Percentiles rank a stretch among this genome's conserved stretches.
phyloP scores from a whole-genome alignment of 2,113 vertebrate genomes.

The Chrysemys picta region DNA sequence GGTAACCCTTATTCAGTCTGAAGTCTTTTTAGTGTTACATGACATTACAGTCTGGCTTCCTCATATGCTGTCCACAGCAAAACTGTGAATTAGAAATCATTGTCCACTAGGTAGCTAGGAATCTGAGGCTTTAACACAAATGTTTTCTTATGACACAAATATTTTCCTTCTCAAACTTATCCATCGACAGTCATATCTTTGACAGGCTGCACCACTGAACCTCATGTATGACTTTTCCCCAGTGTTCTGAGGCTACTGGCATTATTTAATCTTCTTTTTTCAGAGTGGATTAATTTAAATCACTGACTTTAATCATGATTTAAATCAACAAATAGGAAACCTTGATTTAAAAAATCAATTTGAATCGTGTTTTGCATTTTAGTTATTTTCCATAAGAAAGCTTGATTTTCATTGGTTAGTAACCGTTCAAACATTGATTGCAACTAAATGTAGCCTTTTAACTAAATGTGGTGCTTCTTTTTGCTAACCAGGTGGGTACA shows the following conservation, averaged over 20 bases:
- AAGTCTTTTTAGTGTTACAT: background rate
- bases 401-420: too few species aligned
- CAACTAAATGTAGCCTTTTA: too few species aligned
- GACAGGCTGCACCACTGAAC: background rate
- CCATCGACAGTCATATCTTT: background rate
- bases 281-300: background rate
- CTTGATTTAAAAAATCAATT: background rate
- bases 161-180: background rate
- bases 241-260: background rate
- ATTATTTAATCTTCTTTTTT: background rate
- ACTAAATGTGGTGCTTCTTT: too few species aligned
- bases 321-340: background rate
- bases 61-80: background rate
- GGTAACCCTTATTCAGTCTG: background rate
- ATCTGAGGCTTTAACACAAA: fast-evolving
- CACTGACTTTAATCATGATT: too few species aligned
- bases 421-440: too few species aligned
- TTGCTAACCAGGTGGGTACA: too few species aligned
- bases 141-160: fast-evolving
- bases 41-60: fast-evolving
- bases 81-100: background rate
- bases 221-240: background rate
- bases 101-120: background rate
- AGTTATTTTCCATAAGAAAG: too few species aligned
- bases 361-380: background rate